phyloP scores from a whole-genome alignment of 2,888 invertebrate genomes.

The Eurytoma adleriae region DNA sequence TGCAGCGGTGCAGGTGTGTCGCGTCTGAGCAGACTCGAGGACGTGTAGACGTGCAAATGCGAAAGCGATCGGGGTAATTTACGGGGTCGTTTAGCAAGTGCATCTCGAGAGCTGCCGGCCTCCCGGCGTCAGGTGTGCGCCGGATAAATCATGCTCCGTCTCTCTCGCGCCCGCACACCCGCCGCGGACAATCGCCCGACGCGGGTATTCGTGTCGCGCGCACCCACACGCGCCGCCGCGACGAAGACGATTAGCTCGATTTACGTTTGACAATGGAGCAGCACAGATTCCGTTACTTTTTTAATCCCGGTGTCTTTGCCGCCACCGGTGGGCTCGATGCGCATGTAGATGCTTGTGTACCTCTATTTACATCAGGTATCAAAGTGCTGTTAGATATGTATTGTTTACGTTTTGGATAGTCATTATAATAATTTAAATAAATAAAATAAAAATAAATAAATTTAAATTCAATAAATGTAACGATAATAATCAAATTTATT shows the following conservation, averaged over 20 bases:
- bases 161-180: not conserved
- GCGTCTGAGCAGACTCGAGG: slow-evolving; percentile 1
- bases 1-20: slow-evolving; percentile 8
- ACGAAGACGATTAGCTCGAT: slow-evolving; percentile 48
- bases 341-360: no score
- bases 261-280: slow-evolving; percentile 50
- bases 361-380: no score
- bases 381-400: no score
- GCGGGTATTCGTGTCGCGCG: not conserved
- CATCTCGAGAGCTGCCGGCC: slow-evolving; percentile 14
- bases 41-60: slow-evolving; percentile 24
- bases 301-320: not conserved
- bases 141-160: slow-evolving; percentile 46
- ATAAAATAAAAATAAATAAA: no score
- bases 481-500: no score
- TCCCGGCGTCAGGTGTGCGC: slow-evolving; percentile 33
- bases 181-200: slow-evolving; percentile 2
- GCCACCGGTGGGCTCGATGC: no score
- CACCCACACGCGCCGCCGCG: slow-evolving; percentile 6
- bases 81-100: slow-evolving; percentile 46
- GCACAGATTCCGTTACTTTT: not conserved
- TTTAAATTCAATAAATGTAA: no score
- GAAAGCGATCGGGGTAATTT: slow-evolving; percentile 42
- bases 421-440: no score
- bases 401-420: no score